Evolutionary conservation across 2,113 vertebrate species (phyloP).

Genomic region (Turdus rufiventris): DNA sequence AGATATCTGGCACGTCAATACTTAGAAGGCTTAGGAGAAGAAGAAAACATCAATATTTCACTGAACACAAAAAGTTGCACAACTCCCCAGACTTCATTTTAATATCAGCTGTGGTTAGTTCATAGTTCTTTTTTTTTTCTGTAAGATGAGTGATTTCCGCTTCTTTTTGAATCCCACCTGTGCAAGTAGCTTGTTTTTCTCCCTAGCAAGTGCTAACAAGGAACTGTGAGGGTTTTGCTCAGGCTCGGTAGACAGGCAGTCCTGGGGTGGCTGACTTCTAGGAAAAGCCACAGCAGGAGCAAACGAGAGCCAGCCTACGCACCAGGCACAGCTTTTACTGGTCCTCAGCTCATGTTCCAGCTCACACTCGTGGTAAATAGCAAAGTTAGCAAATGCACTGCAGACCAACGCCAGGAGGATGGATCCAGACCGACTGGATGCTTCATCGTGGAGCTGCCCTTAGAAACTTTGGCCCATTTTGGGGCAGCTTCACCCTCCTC

Average conservation of each 20-base stretch:
- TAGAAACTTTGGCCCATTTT: neutral
- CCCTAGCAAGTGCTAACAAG: neutral
- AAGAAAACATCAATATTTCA: neutral
- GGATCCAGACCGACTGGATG: fast-evolving
- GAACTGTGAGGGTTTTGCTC: neutral
- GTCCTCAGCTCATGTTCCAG: neutral
- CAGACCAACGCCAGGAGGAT: neutral
- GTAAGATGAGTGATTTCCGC: neutral
- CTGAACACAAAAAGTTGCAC: neutral
- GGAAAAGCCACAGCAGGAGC: neutral
- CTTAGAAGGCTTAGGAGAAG: neutral
- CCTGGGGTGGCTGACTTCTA: neutral
- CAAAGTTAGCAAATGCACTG: neutral
- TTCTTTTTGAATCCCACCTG: neutral
- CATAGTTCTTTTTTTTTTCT: fast-evolving
- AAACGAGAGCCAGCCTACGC: neutral
- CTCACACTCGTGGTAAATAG: neutral
- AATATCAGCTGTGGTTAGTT: neutral
- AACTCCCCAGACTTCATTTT: neutral
- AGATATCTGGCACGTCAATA: neutral
- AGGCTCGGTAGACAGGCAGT: neutral
- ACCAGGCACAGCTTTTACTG: neutral
- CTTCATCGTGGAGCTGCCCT: neutral
- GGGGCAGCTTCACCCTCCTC: neutral
- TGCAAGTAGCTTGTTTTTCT: neutral